Conservation (phyloP, 2,888 invertebrate genomes). For the Cosmia trapezina region DNA sequence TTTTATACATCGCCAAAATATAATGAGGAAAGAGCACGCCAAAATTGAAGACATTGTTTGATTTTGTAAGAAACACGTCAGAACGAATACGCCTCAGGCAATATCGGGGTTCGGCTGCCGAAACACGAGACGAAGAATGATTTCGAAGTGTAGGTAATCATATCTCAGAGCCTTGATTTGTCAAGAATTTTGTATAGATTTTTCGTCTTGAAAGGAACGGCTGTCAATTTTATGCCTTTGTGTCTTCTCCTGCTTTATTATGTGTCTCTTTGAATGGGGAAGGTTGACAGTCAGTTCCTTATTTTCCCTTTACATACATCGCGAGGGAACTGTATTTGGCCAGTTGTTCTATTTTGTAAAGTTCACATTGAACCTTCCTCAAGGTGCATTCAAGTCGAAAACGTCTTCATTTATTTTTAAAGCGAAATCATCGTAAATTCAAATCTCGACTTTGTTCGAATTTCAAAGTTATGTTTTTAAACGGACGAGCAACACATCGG, state of each 20-base stretch:
- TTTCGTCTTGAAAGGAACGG: constrained; percentile 5
- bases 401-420: not conserved
- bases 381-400: not conserved
- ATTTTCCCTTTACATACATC: not conserved
- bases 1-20: constrained; percentile 2
- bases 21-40: not conserved
- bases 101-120: constrained; percentile 5
- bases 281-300: constrained; percentile 2
- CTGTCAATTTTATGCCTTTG: not conserved
- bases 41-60: constrained; percentile 28
- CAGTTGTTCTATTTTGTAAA: not conserved
- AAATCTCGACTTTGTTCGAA: not conserved
- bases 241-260: constrained; percentile 2
- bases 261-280: not conserved
- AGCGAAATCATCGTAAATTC: not conserved
- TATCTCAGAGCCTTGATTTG: constrained; percentile 30
- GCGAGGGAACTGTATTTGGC: not conserved
- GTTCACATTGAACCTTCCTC: not conserved
- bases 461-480: not conserved
- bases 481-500: no score
- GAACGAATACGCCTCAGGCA: constrained; percentile 15
- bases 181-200: constrained; percentile 18
- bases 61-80: constrained; percentile 38
- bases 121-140: constrained; percentile 28
- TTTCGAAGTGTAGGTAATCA: constrained; percentile 23